Evolutionary conservation across 2,797 vertebrate species (phyloP), one percentile per base, ranked within the genome.

Genomic region (Typhlichthys eigenmanni): DNA sequence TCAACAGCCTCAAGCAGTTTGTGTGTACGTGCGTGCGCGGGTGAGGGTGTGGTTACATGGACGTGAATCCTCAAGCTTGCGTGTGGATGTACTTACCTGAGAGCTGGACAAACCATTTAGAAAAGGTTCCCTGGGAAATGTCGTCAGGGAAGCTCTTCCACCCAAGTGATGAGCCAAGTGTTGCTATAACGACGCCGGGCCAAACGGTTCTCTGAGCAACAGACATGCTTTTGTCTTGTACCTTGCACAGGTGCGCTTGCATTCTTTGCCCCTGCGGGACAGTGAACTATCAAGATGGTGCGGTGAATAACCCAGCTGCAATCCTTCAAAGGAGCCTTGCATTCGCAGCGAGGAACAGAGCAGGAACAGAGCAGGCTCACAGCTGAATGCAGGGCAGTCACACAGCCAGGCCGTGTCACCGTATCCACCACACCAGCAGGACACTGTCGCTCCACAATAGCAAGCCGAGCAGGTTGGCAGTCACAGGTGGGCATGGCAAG

Each of bases 391-490:
- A 82, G 76, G 77, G 63, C 71, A 79, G 68, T 55, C 55, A 72
- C 66, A 68, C 74, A 78, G 72, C 72, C 53, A 53, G 76, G 64
- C 57, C 24, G 24, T 84, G 84, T 85, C 63, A 85, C 74, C 67
- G 82, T 81, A 89, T 87, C 81, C 70, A 62, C 65, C 66, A 55
- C 66, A 68, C 24, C 58, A 67, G 68, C 58, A 52, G 63, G 50
- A 74, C 69, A 71, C 68, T 68, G 24, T 66, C 70, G 17, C 45
- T 60, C 67, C 13, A 81, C 76, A 88, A 79, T 82, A 73, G 78
- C 16, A 1, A 68, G 64, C 47, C 46, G 70, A 88, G 88, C 83
- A 87, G 80, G 79, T 82, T 83, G 79, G 50, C 63, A 76, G 78
- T 76, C 79, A 69, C 71, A 79, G 63, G 49, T 49, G 65, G 62